Base-by-base conservation (phyloP, 2,797 vertebrate genomes). In the Sebastes iracundus region DNA sequence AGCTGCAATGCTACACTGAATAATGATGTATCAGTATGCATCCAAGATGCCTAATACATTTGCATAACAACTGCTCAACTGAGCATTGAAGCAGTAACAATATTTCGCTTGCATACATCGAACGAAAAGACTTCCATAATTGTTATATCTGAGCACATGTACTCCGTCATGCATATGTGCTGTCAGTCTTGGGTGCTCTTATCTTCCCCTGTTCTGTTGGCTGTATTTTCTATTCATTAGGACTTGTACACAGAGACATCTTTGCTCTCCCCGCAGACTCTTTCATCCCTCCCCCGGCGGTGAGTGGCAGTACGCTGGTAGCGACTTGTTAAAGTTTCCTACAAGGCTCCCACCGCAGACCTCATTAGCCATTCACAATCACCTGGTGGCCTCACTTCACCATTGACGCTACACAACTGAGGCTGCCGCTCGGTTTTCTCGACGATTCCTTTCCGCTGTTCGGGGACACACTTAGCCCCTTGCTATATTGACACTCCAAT, bases 331-430 rank as follows among this genome's bases (percentile, higher is more conserved):
- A 90, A 53, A 56, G 42, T 84, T 75, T 76, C 46, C 60, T 72
- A 61, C 75, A 65, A 77, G 62, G 72, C 71, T 80, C 32, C 56
- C 53, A 33, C 14, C 1, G 12, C 74, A 67, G 77, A 80, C 68
- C 81, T 91, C 84, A 87, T 87, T 83, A 84, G 71, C 65, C 22
- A 70, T 66, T 87, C 70, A 25, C 58, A 5, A 83, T 86, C 79
- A 85, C 84, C 74, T 62, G 46, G 83, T 85, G 84, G 71, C 84
- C 75, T 78, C 52, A 27, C 81, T 63, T 79, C 61, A 71, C 73
- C 6, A 27, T n/a, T 74, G 68, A 83, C 70, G 75, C 64, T 56
- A 72, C 79, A 56, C 25, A 70, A 66, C 27, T 5, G 35, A 76
- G 72, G 56, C 23, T 64, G 49, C 61, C 0, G 25, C 69, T 60